Percentiles rank a stretch among this genome's conserved stretches.
Conservation (phyloP, 2,113 vertebrate species). For the Podarcis cretensis region DNA sequence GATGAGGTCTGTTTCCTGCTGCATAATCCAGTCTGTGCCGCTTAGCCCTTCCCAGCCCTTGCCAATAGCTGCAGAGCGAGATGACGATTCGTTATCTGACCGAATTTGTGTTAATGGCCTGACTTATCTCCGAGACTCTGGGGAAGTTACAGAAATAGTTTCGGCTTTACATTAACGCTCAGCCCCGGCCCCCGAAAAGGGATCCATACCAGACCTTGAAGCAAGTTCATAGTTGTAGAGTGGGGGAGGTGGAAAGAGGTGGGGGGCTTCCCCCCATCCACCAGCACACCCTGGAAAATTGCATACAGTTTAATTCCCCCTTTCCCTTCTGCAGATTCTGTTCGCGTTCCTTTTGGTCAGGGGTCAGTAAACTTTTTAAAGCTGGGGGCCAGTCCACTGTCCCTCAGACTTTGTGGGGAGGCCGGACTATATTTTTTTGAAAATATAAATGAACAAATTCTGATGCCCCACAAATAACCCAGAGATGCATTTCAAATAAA, state of each 20-base stretch:
- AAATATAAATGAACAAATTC: too few species aligned
- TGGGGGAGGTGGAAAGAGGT: too few species aligned
- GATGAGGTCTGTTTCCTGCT: not conserved
- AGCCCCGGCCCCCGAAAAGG: not conserved
- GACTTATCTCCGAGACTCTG: not conserved
- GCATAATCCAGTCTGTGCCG: not conserved
- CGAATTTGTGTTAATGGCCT: not conserved
- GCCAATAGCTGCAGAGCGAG: not conserved
- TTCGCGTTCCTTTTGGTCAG: not conserved
- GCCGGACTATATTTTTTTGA: too few species aligned
- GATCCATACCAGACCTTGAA: not conserved
- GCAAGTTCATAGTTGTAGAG: not conserved
- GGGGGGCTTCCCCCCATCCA: not conserved
- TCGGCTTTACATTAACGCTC: not conserved
- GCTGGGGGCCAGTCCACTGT: too few species aligned
- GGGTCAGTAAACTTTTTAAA: too few species aligned
- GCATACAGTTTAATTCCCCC: not conserved
- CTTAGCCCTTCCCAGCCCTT: not conserved
- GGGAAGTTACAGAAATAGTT: slow-evolving; percentile 6
- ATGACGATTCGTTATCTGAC: not conserved
- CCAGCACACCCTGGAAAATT: not conserved
- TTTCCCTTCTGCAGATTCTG: not conserved
- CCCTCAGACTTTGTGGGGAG: too few species aligned
- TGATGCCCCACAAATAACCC: too few species aligned
- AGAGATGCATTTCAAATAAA: too few species aligned